A percentile compares a stretch with the other conserved stretches of the same genome.
phyloP scores from a whole-genome alignment of 2,113 vertebrate species.

The Phrynosoma blainvillii region DNA sequence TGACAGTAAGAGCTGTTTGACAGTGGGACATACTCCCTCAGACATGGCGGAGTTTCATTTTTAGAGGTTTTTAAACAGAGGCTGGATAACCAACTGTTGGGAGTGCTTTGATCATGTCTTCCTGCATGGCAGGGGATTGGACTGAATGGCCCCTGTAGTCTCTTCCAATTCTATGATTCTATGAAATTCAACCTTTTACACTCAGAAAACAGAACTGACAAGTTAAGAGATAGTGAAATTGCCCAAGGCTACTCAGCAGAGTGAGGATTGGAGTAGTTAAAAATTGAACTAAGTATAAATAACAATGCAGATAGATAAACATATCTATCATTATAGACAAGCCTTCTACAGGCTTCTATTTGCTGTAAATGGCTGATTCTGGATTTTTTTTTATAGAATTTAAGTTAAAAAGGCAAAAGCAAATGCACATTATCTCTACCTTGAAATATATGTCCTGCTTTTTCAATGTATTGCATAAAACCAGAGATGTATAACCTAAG shows the following conservation, averaged over 20 bases:
- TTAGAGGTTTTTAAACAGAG: too few species aligned
- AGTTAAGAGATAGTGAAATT: not conserved
- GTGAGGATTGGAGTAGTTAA: not conserved
- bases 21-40: too few species aligned
- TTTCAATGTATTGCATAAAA: not conserved
- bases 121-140: too few species aligned
- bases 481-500: not conserved
- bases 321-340: conserved; percentile 8
- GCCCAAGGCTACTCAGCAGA: not conserved
- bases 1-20: too few species aligned
- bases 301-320: not conserved
- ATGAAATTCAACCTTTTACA: not conserved
- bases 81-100: too few species aligned
- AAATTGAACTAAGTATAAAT: not conserved
- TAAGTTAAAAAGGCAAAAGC: conserved; percentile 3
- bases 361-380: not conserved
- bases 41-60: too few species aligned
- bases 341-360: not conserved
- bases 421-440: not conserved
- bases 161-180: too few species aligned
- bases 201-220: not conserved
- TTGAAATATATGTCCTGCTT: not conserved
- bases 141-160: too few species aligned
- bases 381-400: not conserved
- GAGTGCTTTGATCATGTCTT: too few species aligned